Evolutionary conservation across 2,797 vertebrate genomes (phyloP).

Genomic region (Gephyroberyx darwinii): DNA sequence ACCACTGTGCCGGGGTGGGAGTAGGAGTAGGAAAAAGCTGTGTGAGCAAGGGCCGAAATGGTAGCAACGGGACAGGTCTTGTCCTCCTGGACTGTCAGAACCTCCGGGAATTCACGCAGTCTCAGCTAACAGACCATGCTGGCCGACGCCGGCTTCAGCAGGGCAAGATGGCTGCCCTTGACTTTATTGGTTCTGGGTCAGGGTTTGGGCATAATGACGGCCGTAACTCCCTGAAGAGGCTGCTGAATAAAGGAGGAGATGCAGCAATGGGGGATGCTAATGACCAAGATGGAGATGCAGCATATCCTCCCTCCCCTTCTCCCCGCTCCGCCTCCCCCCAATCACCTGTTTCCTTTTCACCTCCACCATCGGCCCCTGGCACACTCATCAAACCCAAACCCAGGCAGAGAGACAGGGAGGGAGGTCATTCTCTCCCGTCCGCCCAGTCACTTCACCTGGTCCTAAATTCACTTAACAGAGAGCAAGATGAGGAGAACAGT

Average conservation of each 20-base stretch:
- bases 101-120: conserved; percentile 78
- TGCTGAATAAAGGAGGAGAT: conserved; percentile 78
- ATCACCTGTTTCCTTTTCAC: conserved; percentile 81
- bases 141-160: conserved; percentile 83
- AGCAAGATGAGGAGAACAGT: conserved; percentile 83
- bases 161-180: conserved; percentile 84
- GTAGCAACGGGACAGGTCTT: conserved; percentile 72
- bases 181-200: conserved; percentile 80
- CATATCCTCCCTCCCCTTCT: conserved; percentile 75
- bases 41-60: conserved; percentile 67
- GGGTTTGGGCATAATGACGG: conserved; percentile 71
- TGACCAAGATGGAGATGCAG: conserved; percentile 68
- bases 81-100: conserved; percentile 82
- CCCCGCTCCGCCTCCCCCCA: conserved; percentile 74
- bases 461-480: conserved; percentile 85
- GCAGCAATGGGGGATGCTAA: conserved; percentile 61
- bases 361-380: conserved; percentile 78
- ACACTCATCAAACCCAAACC: conserved; percentile 83
- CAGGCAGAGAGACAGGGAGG: conserved; percentile 80
- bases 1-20: conserved; percentile 76
- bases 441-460: conserved; percentile 86
- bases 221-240: conserved; percentile 80
- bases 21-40: conserved; percentile 69
- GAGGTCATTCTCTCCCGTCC: conserved; percentile 81
- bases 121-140: conserved; percentile 77